phyloP scores from a whole-genome alignment of 2,888 invertebrate species.

The Hirtodrosophila cameraria region DNA sequence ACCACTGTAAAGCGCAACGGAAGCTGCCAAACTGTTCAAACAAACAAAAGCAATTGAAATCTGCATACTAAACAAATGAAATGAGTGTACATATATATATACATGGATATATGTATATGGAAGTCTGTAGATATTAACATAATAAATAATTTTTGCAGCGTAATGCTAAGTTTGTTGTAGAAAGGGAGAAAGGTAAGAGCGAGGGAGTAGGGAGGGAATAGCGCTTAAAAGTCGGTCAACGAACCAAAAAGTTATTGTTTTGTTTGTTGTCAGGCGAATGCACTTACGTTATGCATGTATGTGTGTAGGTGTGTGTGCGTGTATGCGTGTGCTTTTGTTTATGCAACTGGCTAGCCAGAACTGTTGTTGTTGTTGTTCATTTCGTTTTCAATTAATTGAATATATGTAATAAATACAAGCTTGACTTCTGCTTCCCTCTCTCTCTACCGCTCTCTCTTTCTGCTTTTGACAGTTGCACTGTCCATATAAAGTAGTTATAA shows the following conservation, averaged over 20 bases:
- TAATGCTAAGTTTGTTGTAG: constrained; percentile 12
- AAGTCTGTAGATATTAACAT: constrained; percentile 7
- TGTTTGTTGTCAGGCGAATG: constrained; percentile 29
- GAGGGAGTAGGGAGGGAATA: neutral
- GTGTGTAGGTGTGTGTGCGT: constrained; percentile 1
- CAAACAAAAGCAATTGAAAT: constrained; percentile 46
- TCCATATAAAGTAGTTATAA: constrained; percentile 46
- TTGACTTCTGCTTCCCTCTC: neutral
- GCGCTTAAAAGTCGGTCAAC: constrained; percentile 65
- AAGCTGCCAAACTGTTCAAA: constrained; percentile 43
- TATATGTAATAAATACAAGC: constrained; percentile 40
- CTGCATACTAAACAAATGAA: constrained; percentile 32
- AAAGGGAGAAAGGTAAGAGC: neutral
- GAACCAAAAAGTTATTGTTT: constrained; percentile 45
- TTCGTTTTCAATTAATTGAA: constrained; percentile 66
- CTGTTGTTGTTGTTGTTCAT: constrained; percentile 28
- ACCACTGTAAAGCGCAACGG: constrained; percentile 42
- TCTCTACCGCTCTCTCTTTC: neutral
- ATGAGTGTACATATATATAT: neutral
- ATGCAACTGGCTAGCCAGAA: constrained; percentile 27
- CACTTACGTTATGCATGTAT: constrained; percentile 1
- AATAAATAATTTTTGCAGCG: constrained; percentile 43
- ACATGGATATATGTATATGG: constrained; percentile 4
- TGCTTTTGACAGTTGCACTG: constrained; percentile 35
- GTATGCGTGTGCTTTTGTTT: constrained; percentile 30